phyloP scores from a whole-genome alignment of 2,797 vertebrate species.

The Atherinosoma microstoma region DNA sequence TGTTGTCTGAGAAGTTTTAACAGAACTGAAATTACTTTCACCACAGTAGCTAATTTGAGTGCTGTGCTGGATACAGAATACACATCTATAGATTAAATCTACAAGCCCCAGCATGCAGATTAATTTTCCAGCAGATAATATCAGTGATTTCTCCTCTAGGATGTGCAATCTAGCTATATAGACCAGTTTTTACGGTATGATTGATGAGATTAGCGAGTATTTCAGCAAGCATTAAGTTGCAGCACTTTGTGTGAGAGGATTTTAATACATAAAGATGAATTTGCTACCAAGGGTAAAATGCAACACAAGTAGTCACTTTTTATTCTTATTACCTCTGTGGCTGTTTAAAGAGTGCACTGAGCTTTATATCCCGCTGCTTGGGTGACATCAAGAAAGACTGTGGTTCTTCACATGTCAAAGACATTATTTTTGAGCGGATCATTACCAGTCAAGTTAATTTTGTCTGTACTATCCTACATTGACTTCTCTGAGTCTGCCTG shows the following conservation, averaged over 20 bases:
- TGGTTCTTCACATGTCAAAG: constrained; percentile 35
- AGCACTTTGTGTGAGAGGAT: constrained; percentile 1
- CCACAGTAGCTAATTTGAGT: constrained; percentile 13
- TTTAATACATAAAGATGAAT: constrained; percentile 8
- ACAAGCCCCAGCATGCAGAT: constrained; percentile 11
- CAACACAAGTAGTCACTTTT: constrained; percentile 18
- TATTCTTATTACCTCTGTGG: constrained; percentile 22
- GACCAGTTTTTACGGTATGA: background rate
- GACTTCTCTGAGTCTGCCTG: constrained; percentile 31
- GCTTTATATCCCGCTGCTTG: constrained; percentile 43
- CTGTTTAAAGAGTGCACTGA: constrained; percentile 26
- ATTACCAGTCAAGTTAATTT: constrained; percentile 40
- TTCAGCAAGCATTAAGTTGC: background rate
- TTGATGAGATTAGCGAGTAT: background rate
- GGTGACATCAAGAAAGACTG: constrained; percentile 33
- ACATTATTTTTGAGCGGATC: constrained; percentile 24
- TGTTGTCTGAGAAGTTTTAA: constrained; percentile 15
- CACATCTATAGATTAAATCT: constrained; percentile 13
- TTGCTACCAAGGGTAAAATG: background rate
- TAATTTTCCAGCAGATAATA: background rate
- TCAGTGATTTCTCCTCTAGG: background rate
- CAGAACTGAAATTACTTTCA: background rate
- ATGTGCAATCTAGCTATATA: background rate
- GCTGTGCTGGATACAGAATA: background rate
- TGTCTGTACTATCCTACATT: constrained; percentile 1